These are phyloP conservation scores for Saccostrea echinata DNA, from an alignment of 1,140 invertebrate species.

Conservation along the genomic window DNA sequence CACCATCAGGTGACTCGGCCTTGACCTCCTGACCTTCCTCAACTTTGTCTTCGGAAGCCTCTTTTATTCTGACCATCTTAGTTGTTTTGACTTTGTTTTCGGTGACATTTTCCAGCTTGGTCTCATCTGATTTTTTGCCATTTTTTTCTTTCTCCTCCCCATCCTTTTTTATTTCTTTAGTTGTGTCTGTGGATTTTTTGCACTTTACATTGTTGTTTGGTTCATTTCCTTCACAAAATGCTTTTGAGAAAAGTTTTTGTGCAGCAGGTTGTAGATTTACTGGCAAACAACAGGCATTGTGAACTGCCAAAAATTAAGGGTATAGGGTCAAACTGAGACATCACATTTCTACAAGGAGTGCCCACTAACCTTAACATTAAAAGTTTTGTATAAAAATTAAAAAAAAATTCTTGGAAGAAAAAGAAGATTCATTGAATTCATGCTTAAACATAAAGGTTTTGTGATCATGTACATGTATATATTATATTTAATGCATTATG, in stretches of 20 bases:
- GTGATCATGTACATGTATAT: background rate
- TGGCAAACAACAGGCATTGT: conserved; percentile 68
- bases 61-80: conserved; percentile 37
- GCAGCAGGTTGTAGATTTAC: conserved; percentile 58
- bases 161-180: conserved; percentile 20
- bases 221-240: conserved; percentile 61
- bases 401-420: background rate
- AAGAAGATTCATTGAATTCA: background rate
- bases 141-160: conserved; percentile 1
- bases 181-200: conserved; percentile 53
- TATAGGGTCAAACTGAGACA: conserved; percentile 36
- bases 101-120: conserved; percentile 14
- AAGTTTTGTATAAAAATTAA: background rate
- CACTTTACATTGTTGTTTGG: conserved; percentile 67
- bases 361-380: background rate
- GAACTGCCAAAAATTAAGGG: conserved; percentile 61
- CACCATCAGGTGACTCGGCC: conserved; percentile 15
- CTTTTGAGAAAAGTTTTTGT: conserved; percentile 62
- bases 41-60: conserved; percentile 23
- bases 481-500: background rate
- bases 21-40: conserved; percentile 7
- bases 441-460: background rate
- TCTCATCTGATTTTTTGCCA: conserved; percentile 13
- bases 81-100: conserved; percentile 18
- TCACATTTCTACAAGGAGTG: conserved; percentile 21